phyloP scores from a whole-genome alignment of 2,113 vertebrate genomes.

The Ursus arctos region DNA sequence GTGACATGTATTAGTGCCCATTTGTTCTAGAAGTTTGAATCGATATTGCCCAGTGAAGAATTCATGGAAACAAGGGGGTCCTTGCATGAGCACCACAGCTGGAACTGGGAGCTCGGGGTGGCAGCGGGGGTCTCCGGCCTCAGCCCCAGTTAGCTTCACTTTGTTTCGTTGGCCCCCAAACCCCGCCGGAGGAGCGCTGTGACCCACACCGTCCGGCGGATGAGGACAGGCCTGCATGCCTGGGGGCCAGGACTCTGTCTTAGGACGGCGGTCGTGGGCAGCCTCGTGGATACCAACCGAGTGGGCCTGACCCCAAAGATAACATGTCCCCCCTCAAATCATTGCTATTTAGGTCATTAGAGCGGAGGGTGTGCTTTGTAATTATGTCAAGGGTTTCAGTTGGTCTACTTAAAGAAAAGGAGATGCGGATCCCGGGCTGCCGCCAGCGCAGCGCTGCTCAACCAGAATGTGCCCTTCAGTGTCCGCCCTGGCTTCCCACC shows the following conservation, averaged over 20 bases:
- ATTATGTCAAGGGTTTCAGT: too few relatives aligned
- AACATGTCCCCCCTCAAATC: not conserved
- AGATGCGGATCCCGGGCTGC: fast-evolving
- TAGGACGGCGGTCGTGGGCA: fast-evolving
- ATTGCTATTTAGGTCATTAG: not conserved
- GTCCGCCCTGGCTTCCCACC: not conserved
- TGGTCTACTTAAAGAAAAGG: not conserved
- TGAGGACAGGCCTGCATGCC: too few relatives aligned
- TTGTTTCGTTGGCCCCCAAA: not conserved
- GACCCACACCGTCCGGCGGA: fast-evolving
- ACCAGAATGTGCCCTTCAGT: not conserved
- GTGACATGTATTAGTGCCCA: not conserved
- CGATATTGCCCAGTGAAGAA: not conserved
- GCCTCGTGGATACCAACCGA: fast-evolving
- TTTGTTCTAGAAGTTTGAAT: not conserved
- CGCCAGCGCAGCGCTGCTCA: not conserved
- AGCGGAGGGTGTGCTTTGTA: not conserved
- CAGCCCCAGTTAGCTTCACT: not conserved
- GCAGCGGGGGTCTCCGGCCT: not conserved
- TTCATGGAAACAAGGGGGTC: not conserved
- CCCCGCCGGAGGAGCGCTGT: fast-evolving
- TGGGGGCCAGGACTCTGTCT: fast-evolving
- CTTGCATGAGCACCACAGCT: not conserved
- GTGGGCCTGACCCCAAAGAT: not conserved
- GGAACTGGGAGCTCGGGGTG: not conserved